These are phyloP conservation scores for Streptopelia turtur DNA, from an alignment of 2,797 vertebrate genomes.

Conservation along the genomic window DNA sequence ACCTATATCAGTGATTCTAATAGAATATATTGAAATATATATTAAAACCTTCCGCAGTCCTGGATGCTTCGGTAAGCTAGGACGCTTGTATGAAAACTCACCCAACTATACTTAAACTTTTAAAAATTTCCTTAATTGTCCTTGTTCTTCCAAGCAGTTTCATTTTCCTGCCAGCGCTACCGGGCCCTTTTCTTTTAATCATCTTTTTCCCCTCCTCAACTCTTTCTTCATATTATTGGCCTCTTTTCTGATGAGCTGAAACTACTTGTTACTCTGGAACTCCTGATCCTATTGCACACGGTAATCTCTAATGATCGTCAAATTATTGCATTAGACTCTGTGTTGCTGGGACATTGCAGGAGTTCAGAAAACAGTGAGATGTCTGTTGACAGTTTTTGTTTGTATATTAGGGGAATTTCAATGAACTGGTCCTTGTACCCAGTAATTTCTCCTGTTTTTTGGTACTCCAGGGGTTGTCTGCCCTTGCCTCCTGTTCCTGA, in stretches of 20 bases:
- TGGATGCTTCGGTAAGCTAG: neutral
- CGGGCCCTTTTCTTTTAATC: neutral
- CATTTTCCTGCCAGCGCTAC: neutral
- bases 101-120: neutral
- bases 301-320: fast-evolving
- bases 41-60: neutral
- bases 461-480: neutral
- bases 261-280: neutral
- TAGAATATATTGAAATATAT: neutral
- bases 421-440: neutral
- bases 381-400: neutral
- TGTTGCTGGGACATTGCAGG: neutral
- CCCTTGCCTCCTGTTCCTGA: neutral
- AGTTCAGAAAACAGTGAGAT: neutral
- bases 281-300: neutral
- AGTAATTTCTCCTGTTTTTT: neutral
- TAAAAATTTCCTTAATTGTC: neutral
- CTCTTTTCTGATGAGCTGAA: neutral
- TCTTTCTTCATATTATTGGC: fast-evolving
- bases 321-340: neutral
- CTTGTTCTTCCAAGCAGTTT: neutral
- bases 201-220: neutral
- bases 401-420: neutral
- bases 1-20: neutral
- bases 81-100: neutral